Percentiles rank a stretch among this genome's conserved stretches.
Conservation (phyloP, 2,888 invertebrate genomes). For the Kuschelorhynchus macadamiae region DNA sequence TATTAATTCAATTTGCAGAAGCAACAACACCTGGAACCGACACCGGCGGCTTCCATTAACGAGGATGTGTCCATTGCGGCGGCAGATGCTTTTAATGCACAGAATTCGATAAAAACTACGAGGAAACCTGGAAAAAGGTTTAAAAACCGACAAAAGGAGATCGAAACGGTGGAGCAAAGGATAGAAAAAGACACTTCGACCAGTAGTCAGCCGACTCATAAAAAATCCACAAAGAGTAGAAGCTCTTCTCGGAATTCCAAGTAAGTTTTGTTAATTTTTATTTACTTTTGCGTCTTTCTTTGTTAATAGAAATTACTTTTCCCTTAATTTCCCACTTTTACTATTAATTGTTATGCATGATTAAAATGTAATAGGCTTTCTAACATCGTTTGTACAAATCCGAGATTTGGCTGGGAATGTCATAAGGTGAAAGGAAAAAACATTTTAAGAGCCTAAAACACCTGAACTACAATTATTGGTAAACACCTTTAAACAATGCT, state of each 20-base stretch:
- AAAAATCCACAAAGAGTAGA: constrained; percentile 43
- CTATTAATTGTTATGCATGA: background rate
- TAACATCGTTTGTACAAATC: too few relatives aligned
- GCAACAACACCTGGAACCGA: constrained; percentile 76
- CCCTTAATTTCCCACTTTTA: constrained; percentile 1
- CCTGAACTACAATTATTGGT: too few relatives aligned
- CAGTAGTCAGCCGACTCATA: constrained; percentile 27
- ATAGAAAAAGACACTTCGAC: constrained; percentile 56
- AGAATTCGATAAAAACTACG: constrained; percentile 68
- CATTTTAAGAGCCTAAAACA: too few relatives aligned
- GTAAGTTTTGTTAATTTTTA: constrained; percentile 60
- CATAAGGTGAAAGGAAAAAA: too few relatives aligned
- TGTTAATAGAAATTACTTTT: constrained; percentile 11
- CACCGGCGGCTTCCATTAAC: constrained; percentile 68
- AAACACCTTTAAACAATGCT: too few relatives aligned
- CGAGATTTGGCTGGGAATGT: too few relatives aligned
- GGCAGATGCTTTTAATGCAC: constrained; percentile 72
- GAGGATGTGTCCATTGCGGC: constrained; percentile 59
- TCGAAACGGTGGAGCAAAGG: constrained; percentile 61
- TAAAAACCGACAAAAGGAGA: constrained; percentile 72
- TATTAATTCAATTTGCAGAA: constrained; percentile 63
- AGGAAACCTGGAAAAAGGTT: constrained; percentile 72
- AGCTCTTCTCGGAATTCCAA: constrained; percentile 67
- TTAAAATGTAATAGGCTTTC: background rate
- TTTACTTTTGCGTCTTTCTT: constrained; percentile 23